These are phyloP conservation scores for Helicoverpa zea DNA, from an alignment of 1,140 invertebrate genomes.

Conservation along the genomic window DNA sequence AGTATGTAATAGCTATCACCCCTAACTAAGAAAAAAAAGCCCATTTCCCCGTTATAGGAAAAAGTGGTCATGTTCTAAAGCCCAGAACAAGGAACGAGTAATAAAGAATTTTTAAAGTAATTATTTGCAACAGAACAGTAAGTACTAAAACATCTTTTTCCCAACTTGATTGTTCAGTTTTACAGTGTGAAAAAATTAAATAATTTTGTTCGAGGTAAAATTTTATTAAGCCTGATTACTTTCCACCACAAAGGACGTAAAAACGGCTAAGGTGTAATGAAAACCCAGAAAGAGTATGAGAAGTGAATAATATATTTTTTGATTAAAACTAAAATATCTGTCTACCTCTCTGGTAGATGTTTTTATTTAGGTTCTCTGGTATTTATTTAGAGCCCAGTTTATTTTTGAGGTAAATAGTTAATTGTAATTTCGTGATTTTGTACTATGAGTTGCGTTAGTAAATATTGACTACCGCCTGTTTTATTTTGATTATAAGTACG, in stretches of 20 bases:
- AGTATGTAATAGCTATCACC: too few relatives aligned
- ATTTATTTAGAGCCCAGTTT: neutral
- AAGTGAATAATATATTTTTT: constrained; percentile 30
- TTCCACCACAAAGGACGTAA: constrained; percentile 3
- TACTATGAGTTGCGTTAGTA: neutral
- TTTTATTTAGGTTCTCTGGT: neutral
- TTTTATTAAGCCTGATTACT: constrained; percentile 32
- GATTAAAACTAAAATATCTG: constrained; percentile 29
- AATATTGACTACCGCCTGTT: too few relatives aligned
- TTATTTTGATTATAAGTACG: too few relatives aligned
- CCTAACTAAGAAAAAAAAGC: too few relatives aligned
- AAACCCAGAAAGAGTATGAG: constrained; percentile 22
- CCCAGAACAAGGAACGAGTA: too few relatives aligned
- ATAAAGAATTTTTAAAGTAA: constrained; percentile 9
- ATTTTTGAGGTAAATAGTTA: neutral
- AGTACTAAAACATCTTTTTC: neutral
- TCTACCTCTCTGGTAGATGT: neutral
- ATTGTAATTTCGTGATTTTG: neutral
- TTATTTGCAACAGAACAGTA: neutral
- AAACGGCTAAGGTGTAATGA: constrained; percentile 5
- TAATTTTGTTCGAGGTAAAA: constrained; percentile 10
- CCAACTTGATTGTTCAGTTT: constrained; percentile 27
- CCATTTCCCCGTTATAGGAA: too few relatives aligned
- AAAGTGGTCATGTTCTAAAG: too few relatives aligned
- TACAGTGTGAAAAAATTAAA: constrained; percentile 19